phyloP scores from a whole-genome alignment of 2,888 invertebrate genomes.

The Lampropteryx suffumata region DNA sequence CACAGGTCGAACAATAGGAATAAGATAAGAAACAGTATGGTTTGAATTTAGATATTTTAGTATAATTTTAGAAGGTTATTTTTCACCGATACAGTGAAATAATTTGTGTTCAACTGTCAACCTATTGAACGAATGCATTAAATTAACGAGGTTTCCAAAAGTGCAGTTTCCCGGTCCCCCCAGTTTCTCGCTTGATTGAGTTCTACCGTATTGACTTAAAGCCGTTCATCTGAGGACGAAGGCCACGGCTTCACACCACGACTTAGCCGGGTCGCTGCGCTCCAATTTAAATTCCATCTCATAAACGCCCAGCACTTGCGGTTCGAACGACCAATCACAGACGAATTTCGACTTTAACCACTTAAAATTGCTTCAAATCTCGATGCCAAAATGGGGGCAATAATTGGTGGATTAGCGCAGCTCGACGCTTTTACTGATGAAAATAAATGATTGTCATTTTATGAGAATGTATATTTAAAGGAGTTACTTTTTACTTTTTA shows the following conservation, averaged over 20 bases:
- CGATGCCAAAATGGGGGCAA: neutral
- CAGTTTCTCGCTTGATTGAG: constrained; percentile 26
- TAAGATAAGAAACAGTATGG: no score
- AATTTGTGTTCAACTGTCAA: no score
- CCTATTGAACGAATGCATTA: no score
- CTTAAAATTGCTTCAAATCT: constrained; percentile 23
- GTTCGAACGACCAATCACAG: constrained; percentile 20
- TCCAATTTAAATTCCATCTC: constrained; percentile 59
- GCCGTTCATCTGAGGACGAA: constrained; percentile 17
- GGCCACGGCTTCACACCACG: constrained; percentile 16
- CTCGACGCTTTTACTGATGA: constrained; percentile 11
- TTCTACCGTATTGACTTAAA: constrained; percentile 30
- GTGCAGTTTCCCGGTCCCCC: neutral
- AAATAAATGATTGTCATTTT: constrained; percentile 19
- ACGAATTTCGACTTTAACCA: constrained; percentile 31
- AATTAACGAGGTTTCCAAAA: neutral
- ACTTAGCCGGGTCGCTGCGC: constrained; percentile 52
- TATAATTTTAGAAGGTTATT: no score
- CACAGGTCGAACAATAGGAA: no score
- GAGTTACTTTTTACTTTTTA: constrained; percentile 13
- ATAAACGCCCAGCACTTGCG: constrained; percentile 41
- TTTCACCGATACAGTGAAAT: no score
- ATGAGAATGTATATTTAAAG: constrained; percentile 16
- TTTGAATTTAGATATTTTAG: no score
- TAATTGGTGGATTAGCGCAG: constrained; percentile 15